Conservation (phyloP, 2,797 vertebrate genomes). For the Tragopan temminckii region DNA sequence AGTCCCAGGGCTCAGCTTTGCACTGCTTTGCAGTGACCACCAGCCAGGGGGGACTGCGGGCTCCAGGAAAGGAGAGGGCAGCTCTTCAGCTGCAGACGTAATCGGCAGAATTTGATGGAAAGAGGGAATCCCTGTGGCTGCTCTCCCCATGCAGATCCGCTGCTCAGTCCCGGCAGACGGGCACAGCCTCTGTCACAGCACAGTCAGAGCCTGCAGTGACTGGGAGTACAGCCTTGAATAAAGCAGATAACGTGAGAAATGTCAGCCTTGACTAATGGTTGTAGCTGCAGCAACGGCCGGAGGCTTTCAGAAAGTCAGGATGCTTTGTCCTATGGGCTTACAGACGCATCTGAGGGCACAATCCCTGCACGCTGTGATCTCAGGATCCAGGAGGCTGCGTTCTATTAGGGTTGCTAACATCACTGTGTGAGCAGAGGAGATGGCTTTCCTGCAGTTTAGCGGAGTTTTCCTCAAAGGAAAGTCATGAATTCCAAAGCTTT, state of each 20-base stretch:
- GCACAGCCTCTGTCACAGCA: background rate
- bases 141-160: no score
- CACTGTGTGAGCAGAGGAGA: background rate
- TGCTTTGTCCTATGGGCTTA: background rate
- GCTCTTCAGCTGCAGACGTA: rapidly evolving
- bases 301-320: background rate
- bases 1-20: no score
- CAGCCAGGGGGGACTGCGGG: background rate
- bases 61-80: background rate
- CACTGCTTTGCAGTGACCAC: no score
- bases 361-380: background rate
- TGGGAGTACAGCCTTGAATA: background rate
- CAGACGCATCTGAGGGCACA: rapidly evolving
- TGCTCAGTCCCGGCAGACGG: background rate
- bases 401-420: background rate
- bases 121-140: background rate
- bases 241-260: background rate
- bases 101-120: background rate
- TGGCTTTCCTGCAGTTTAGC: background rate
- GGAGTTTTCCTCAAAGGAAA: constrained; percentile 48
- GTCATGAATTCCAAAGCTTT: constrained; percentile 70
- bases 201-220: background rate
- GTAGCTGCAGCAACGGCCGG: background rate
- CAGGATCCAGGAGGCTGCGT: background rate
- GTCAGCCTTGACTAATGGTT: background rate